Conservation (phyloP, 2,113 vertebrate genomes). For the Muntiacus muntjak region DNA sequence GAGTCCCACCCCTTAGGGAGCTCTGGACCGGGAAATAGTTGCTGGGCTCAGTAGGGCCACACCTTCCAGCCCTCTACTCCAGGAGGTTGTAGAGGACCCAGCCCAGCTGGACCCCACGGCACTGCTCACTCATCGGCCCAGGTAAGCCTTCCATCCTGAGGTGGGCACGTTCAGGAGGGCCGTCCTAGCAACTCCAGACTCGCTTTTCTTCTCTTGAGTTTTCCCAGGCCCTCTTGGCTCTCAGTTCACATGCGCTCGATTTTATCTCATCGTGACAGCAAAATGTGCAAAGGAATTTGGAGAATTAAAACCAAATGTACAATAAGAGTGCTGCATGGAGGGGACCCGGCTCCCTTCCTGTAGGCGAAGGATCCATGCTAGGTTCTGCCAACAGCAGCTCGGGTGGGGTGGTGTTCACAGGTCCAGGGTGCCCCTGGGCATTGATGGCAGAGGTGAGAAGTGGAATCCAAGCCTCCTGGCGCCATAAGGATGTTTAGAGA, state of each 20-base stretch:
- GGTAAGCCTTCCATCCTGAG: not conserved
- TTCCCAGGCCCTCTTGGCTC: not conserved
- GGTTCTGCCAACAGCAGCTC: rapidly evolving
- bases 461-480: not conserved
- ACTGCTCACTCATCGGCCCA: not conserved
- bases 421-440: rapidly evolving
- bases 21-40: not conserved
- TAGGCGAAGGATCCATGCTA: not conserved
- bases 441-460: rapidly evolving
- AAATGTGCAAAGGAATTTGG: not conserved
- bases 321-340: not conserved
- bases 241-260: constrained; percentile 10
- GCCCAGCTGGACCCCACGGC: not conserved
- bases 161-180: not conserved
- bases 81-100: not conserved
- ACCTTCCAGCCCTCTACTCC: not conserved
- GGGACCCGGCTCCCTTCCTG: not conserved
- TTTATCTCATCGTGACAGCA: constrained; percentile 45
- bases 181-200: not conserved
- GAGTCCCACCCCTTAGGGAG: not conserved
- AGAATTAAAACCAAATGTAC: constrained; percentile 76
- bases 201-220: not conserved
- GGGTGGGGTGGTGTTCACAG: rapidly evolving
- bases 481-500: not conserved
- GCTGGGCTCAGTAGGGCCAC: not conserved